Percentiles rank a stretch among this genome's conserved stretches.
Conservation (phyloP, 1,140 invertebrate genomes). For the Rhizoglyphus robini region DNA sequence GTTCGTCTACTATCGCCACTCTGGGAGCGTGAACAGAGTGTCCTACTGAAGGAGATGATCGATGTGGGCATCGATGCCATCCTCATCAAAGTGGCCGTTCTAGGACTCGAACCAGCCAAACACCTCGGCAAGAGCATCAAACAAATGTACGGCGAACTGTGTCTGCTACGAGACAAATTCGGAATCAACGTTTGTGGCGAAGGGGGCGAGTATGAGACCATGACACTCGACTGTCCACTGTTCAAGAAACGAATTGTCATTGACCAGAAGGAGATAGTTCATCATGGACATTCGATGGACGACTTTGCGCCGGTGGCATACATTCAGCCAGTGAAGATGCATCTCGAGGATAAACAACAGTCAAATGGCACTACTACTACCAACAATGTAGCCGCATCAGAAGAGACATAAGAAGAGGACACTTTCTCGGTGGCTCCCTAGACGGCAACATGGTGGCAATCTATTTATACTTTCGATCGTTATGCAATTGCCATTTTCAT, state of each 20-base stretch:
- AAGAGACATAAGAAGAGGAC: too few species aligned
- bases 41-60: slow-evolving; percentile 95
- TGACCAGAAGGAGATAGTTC: neutral
- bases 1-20: slow-evolving; percentile 79
- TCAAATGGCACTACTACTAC: too few species aligned
- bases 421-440: too few species aligned
- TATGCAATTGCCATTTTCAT: too few species aligned
- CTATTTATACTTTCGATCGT: too few species aligned
- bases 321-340: neutral
- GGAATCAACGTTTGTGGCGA: slow-evolving; percentile 95
- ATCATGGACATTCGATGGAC: neutral
- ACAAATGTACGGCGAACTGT: slow-evolving; percentile 60
- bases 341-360: neutral
- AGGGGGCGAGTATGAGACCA: slow-evolving; percentile 97
- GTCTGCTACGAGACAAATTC: slow-evolving; percentile 81
- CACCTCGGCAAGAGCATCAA: slow-evolving; percentile 75
- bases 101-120: slow-evolving; percentile 55
- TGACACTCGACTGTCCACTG: slow-evolving; percentile 89
- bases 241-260: slow-evolving; percentile 69
- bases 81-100: slow-evolving; percentile 84
- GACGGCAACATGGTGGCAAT: too few species aligned
- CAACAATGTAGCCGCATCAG: neutral
- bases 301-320: neutral
- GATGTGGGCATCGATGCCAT: slow-evolving; percentile 77
- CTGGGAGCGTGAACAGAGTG: slow-evolving; percentile 82